Evolutionary conservation across 2,113 vertebrate genomes (phyloP), one percentile per base, ranked within the genome.

Genomic region (Sphyrna mokarran): DNA sequence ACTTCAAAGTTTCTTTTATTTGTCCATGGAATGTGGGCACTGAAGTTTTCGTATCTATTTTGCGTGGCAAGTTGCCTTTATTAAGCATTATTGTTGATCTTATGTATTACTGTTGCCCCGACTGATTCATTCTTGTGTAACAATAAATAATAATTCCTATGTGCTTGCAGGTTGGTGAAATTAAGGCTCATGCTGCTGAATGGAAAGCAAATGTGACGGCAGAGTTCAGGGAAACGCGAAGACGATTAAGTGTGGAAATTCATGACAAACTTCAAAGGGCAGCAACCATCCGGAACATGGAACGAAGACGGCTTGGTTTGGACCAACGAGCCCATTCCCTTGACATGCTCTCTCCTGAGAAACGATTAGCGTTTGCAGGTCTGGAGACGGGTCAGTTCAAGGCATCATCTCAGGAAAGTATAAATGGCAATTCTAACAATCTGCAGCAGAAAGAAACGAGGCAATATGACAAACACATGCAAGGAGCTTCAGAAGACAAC

Each of bases 211-310:
- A 99, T 0, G 98, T 99, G 68, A 98, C 98, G 0, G 99, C 99
- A 0, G 99, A 99, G 97, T 98, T 99, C 96, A 98, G 99, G 86
- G 99, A 99, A 97, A 99, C 99, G 0, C 97, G 99, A 33, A 97
- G 99, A 13, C 98, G 99, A 14, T 98, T 99, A 69, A 99, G 99
- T 0, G 99, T 99, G 3, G 99, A 99, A 97, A 98, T 99, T 97
- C 99, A 99, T 0, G 99, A 99, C 97, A 99, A 99, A 96, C 98
- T 99, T 11, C 99, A 99, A 96, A 97, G 99, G 58, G 99, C 99
- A 0, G 99, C 99, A 96, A 99, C 99, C 96, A 98, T 99, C 96
- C 98, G 99, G 95, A 99, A 98, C 98, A 99, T 99, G 99, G 99
- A 99, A 96, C 99, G 99, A 85, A 96, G 99, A 83, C 98, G 98